Evolutionary conservation across 2,113 vertebrate species (phyloP).

Genomic region (Chaetops frenatus): DNA sequence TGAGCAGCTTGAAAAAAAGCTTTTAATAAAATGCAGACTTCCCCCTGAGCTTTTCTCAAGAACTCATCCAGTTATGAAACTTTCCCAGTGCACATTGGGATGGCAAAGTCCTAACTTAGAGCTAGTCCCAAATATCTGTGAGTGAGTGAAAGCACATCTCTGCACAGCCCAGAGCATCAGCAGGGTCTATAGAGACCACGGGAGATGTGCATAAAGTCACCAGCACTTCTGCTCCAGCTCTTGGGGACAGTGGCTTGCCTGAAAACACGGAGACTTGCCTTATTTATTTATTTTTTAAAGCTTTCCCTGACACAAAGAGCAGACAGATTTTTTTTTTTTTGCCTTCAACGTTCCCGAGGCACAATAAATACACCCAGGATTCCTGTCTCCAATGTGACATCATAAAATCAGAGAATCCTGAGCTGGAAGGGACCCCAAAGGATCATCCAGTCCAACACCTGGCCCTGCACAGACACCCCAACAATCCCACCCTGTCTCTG

Average conservation of each 20-base stretch:
- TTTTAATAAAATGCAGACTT: slow-evolving; percentile 45
- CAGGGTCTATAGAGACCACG: background rate
- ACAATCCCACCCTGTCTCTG: background rate
- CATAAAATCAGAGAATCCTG: background rate
- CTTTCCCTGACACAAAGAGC: background rate
- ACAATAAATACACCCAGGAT: fast-evolving
- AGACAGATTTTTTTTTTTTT: background rate
- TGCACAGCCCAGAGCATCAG: background rate
- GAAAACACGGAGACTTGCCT: background rate
- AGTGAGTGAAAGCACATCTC: background rate
- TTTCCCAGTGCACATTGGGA: background rate
- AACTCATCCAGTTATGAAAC: background rate
- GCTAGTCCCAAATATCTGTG: background rate
- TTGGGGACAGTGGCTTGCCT: background rate
- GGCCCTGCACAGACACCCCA: background rate
- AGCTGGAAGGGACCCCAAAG: background rate
- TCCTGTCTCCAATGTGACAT: background rate
- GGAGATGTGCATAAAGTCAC: background rate
- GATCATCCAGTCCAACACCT: background rate
- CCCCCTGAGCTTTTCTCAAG: background rate
- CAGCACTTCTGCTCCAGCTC: background rate
- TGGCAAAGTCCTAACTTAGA: background rate
- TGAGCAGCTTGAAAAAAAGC: background rate
- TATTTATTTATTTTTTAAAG: background rate
- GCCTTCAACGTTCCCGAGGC: fast-evolving